Evolutionary conservation across 2,888 invertebrate genomes (phyloP).

Genomic region (Epinotia bilunana): DNA sequence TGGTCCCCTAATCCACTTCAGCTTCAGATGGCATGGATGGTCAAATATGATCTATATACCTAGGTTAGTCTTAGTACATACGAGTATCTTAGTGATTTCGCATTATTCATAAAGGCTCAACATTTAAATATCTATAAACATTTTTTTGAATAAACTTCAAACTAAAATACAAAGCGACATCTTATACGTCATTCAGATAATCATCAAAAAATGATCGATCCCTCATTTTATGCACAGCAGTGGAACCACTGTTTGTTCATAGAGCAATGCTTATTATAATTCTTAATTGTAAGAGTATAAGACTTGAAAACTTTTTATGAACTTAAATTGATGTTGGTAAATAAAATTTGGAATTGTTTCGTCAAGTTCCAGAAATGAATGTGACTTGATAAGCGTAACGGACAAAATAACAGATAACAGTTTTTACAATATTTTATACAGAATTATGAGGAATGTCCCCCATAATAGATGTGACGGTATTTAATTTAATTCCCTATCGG

Average conservation of each 20-base stretch:
- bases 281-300: not conserved
- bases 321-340: constrained; percentile 13
- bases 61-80: not conserved
- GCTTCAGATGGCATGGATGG: no score
- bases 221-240: constrained; percentile 25
- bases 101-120: not conserved
- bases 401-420: constrained; percentile 29
- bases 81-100: not conserved
- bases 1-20: no score
- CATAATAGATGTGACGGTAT: constrained; percentile 36
- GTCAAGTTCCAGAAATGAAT: constrained; percentile 30
- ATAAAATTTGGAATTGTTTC: constrained; percentile 17
- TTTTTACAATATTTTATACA: constrained; percentile 38
- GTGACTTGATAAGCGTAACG: constrained; percentile 40
- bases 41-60: no score
- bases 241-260: constrained; percentile 17
- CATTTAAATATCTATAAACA: not conserved
- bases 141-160: not conserved
- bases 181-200: constrained; percentile 42
- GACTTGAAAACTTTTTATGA: not conserved
- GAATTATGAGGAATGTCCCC: constrained; percentile 36
- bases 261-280: not conserved
- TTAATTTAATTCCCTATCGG: constrained; percentile 20
- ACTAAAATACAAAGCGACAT: constrained; percentile 28
- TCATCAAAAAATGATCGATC: constrained; percentile 41